Evolutionary conservation across 2,888 invertebrate genomes (phyloP), one percentile per base, ranked within the genome.

Genomic region (Aphidoletes aphidimyza): DNA sequence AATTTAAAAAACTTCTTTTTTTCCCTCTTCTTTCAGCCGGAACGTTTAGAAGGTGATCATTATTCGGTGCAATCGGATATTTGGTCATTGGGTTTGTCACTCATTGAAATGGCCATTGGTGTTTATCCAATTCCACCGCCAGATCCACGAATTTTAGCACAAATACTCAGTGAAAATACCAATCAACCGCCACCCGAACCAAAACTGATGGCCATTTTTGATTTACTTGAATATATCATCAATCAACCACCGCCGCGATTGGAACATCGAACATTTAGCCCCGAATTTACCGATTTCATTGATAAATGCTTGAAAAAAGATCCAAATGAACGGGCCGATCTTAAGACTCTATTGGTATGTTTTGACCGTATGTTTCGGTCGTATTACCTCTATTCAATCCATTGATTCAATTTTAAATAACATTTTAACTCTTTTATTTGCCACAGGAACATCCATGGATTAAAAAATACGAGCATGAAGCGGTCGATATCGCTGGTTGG

Each of bases 61-160:
- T 99, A 99, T 89, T 97, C 98, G 0, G 98, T 99, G 78, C 97
- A 98, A 89, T 98, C 98, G 85, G 99, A 99, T 90, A 98, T 99
- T 87, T 99, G 99, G 99, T 98, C 98, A n/a, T 91, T 99, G 85
- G 99, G 99, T 0, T 91, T 99, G 83, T 99, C 99, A 0, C 91
- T 99, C 84, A 98, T 99, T 5, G 99, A 99, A 91, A 97, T 99
- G 97, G 98, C 98, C 0, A 97, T 99, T 86, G 99, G 99, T 22
- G 96, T 97, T 94, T 99, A 98, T 89, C 99, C 99, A 8, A 98
- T 99, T 87, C 99, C 99, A 26, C 97, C 98, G 19, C 98, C 98
- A 0, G 97, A 98, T 89, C 94, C 94, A 2, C 94, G 94, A 88
- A 96, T 96, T 0, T 91, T 97, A 86, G 94, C 95, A 9, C 92